Base-by-base conservation (phyloP, 1,140 invertebrate species). In the Anoplophora glabripennis region DNA sequence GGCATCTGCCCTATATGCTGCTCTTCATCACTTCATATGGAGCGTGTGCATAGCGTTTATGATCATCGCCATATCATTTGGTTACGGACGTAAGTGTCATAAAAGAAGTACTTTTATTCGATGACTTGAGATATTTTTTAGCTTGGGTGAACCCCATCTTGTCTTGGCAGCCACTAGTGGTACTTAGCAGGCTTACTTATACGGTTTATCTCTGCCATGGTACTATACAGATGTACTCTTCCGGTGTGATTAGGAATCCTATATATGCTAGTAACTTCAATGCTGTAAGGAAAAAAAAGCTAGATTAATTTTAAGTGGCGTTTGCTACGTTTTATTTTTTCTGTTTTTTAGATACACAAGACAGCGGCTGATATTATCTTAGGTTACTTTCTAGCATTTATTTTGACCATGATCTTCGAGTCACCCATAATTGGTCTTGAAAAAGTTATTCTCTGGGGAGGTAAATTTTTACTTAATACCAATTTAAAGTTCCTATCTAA, bases 181-280 rank as follows among this genome's bases (percentile, higher is more conserved):
- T 85, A 14, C 76, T 89, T 37, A 83, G 84, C 53, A 79, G 85
- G 60, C 73, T 89, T 48, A 84, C 84, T n/a, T 89, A 86, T 69
- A 85, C 84, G 54, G 86, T 86, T 45, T 89, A 87, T 70, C 78
- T 89, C 28, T 81, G 86, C 7, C 87, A 89, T 69, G 86, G 86
- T 7, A 75, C 85, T 12, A 79, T 88, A 1, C 85, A 86, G 70
- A 72, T 88, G 48, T 82, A 86, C 71, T 79, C 78, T 44, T 74
- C 80, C 7, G 81, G 81, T 11, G 81, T 80, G 53, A 68, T 83
- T 47, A 77, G 84, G 66, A 77, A 79, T 63, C 81, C 84, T 15
- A 73, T 73, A 15, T 52, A 64, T 21, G 63, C 58, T 10, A 60
- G 58, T 55, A 46, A 55, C 14, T 64, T 60, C 17, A 64, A 64